Evolutionary conservation across 2,888 invertebrate species (phyloP).

Genomic region (Ypsolopha sequella): DNA sequence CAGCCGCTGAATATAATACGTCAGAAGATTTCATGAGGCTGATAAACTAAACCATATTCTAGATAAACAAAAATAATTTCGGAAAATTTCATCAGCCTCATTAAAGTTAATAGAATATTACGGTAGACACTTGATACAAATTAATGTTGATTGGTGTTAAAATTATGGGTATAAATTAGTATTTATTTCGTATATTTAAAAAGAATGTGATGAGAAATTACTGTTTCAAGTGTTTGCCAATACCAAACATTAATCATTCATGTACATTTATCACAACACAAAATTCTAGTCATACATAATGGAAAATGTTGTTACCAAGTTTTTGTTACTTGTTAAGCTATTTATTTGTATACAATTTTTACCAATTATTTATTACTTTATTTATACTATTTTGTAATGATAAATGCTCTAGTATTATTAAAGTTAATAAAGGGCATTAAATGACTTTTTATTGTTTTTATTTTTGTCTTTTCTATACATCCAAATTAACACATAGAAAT

Average conservation of each 20-base stretch:
- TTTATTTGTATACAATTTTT: conserved; percentile 57
- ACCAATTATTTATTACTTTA: conserved; percentile 38
- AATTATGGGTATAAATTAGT: background rate
- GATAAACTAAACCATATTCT: background rate
- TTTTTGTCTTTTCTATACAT: background rate
- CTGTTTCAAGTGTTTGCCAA: background rate
- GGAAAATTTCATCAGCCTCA: background rate
- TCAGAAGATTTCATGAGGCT: background rate
- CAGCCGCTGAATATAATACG: background rate
- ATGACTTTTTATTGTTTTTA: conserved; percentile 9
- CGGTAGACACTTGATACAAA: no score
- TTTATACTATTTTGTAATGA: conserved; percentile 45
- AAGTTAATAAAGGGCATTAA: conserved; percentile 55
- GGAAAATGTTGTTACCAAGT: conserved; percentile 30
- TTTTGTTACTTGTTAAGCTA: conserved; percentile 48
- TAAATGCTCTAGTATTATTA: conserved; percentile 53
- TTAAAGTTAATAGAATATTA: background rate
- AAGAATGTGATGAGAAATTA: background rate
- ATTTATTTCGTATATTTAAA: background rate
- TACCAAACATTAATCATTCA: conserved; percentile 7
- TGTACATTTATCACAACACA: conserved; percentile 19
- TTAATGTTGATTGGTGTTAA: no score
- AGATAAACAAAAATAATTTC: background rate
- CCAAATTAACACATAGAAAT: background rate
- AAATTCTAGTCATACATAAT: conserved; percentile 47